Base-by-base conservation (phyloP, 2,113 vertebrate species). In the Arothron firmamentum region DNA sequence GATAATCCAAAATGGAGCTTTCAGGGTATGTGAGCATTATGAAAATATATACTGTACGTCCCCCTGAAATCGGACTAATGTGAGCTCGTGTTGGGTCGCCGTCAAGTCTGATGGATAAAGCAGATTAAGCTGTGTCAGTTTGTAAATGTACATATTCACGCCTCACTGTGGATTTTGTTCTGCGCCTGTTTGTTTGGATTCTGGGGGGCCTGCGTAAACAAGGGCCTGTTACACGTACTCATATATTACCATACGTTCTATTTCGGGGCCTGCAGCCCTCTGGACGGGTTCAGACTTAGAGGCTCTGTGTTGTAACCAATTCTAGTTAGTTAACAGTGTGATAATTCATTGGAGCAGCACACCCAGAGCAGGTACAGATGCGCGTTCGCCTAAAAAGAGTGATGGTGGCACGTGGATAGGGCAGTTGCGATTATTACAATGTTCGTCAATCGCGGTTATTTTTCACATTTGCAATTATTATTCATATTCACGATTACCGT, bases 1-100 rank as follows among this genome's bases (percentile, higher is more conserved):
- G 65, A 72, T 81, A 75, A 85, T 85, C 85, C 79, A 81, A 83
- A 88, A 82, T 82, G 72, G 79, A 74, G 75, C 70, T 56, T 81
- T 75, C 68, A 67, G 81, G 72, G 82, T 86, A 75, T 84, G 67
- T 68, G 66, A 72, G 78, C 74, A 77, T 76, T 75, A 64, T 49
- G 56, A 46, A 73, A 53, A 67, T 52, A 67, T n/a, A 71, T 11
- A 28, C 25, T 28, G 25, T 28, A 63, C 21, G 71, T 73, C 61
- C 28, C 53, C 72, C 31, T 57, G 52, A 70, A 75, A 82, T 62
- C 45, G 52, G 72, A 74, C 68, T 80, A 72, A 74, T 52, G 74
- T 66, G 74, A 51, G 69, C 66, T 84, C 53, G 23, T 72, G 72
- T 74, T 67, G 21, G 69, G 76, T 70, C 52, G 2, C 34, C 3